Evolutionary conservation across 2,888 invertebrate genomes (phyloP).

Genomic region (Spodoptera exigua): DNA sequence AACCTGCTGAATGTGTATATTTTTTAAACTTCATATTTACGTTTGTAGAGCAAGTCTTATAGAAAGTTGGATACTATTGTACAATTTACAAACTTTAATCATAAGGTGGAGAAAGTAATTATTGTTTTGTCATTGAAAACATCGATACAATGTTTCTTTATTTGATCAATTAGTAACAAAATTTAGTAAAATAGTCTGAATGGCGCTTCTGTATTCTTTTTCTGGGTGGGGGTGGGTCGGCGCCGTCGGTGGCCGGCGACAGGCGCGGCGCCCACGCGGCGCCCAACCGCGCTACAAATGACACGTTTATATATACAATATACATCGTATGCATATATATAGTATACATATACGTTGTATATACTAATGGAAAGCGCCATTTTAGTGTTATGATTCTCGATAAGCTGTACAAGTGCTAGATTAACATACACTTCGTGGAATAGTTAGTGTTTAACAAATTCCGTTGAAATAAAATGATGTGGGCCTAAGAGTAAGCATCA

Average conservation of each 20-base stretch:
- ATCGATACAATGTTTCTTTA: too few species aligned
- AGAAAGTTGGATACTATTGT: too few species aligned
- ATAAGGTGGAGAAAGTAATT: too few species aligned
- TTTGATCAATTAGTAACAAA: too few species aligned
- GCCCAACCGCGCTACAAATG: conserved; percentile 64
- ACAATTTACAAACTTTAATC: too few species aligned
- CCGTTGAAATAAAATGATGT: neutral
- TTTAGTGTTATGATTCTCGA: conserved; percentile 40
- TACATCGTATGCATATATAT: conserved; percentile 21
- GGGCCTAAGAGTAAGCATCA: too few species aligned
- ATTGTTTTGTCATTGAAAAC: too few species aligned
- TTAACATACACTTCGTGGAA: conserved; percentile 6
- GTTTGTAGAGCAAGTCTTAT: too few species aligned
- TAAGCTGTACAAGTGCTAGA: conserved; percentile 26
- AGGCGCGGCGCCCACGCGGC: conserved; percentile 64
- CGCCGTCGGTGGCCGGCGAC: conserved; percentile 60
- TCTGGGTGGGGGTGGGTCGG: conserved; percentile 40
- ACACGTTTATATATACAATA: conserved; percentile 46
- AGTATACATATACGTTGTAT: conserved; percentile 17
- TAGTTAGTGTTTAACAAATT: conserved; percentile 16
- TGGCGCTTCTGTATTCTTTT: conserved; percentile 33
- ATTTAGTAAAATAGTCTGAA: conserved; percentile 1
- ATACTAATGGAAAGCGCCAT: conserved; percentile 39
- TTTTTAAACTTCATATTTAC: too few species aligned
- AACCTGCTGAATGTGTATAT: too few species aligned